A percentile compares a stretch with the other conserved stretches of the same genome.
Evolutionary conservation across 2,113 vertebrate genomes (phyloP).

Genomic region (Percopsis transmontana): DNA sequence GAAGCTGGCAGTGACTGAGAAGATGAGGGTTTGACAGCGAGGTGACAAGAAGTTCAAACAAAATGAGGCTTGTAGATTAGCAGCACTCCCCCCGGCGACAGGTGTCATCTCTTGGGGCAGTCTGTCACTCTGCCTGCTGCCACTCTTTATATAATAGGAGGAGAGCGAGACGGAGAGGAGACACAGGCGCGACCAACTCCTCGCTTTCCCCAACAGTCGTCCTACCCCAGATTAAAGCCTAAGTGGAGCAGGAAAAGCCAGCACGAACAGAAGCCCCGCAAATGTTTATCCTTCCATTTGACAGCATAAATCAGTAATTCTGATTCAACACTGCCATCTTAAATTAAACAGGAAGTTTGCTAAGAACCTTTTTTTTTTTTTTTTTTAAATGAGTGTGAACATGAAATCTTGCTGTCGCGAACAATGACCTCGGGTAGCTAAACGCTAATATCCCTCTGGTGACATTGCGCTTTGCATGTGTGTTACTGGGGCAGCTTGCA

Average conservation of each 20-base stretch:
- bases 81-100: conserved; percentile 93
- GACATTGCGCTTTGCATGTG: conserved; percentile 16
- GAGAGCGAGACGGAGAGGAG: conserved; percentile 61
- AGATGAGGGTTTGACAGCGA: conserved; percentile 95
- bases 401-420: conserved; percentile 29
- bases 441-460: conserved; percentile 25
- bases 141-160: conserved; percentile 91
- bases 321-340: conserved; percentile 30
- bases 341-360: not conserved
- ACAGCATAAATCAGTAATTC: conserved; percentile 11
- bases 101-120: conserved; percentile 99
- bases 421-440: conserved; percentile 19
- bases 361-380: not conserved
- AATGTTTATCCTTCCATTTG: conserved; percentile 48
- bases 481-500: conserved; percentile 14
- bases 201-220: conserved; percentile 68
- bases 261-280: conserved; percentile 37
- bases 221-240: conserved; percentile 66
- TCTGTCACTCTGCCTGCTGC: conserved; percentile 96
- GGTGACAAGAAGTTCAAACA: conserved; percentile 94
- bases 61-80: conserved; percentile 98
- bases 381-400: not conserved
- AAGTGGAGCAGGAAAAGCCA: conserved; percentile 59
- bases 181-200: conserved; percentile 45
- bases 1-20: conserved; percentile 88